Evolutionary conservation across 2,888 invertebrate species (phyloP).

Genomic region (Xestia ashworthii): DNA sequence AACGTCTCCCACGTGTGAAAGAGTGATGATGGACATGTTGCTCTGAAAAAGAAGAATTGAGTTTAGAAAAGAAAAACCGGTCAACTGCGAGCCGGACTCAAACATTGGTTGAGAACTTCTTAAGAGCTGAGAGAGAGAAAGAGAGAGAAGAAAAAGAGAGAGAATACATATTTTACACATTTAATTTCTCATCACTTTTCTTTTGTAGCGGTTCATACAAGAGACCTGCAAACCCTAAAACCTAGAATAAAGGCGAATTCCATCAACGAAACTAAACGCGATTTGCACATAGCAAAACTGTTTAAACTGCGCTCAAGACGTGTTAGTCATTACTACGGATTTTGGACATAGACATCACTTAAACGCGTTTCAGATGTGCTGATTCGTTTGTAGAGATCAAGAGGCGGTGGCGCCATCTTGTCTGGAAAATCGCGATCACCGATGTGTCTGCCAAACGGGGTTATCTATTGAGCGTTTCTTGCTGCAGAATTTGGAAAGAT

Average conservation of each 20-base stretch:
- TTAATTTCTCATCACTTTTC: no score
- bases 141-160: no score
- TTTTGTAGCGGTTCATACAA: no score
- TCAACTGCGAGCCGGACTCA: no score
- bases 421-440: background rate
- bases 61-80: background rate
- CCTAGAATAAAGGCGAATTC: no score
- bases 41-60: slow-evolving; percentile 87
- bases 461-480: slow-evolving; percentile 9
- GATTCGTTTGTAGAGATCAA: background rate
- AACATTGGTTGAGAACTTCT: no score
- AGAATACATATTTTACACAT: no score
- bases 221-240: no score
- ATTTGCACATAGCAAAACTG: background rate
- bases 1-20: slow-evolving; percentile 98
- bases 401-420: slow-evolving; percentile 1
- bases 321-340: background rate
- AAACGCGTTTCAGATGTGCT: background rate
- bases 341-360: background rate
- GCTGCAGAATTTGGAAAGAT: background rate
- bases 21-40: slow-evolving; percentile 94
- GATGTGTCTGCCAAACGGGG: slow-evolving; percentile 7
- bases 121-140: no score
- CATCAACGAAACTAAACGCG: background rate
- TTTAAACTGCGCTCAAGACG: background rate